A percentile compares a stretch with the other conserved stretches of the same genome.
phyloP scores from a whole-genome alignment of 2,888 invertebrate genomes.

The Malacosoma neustria region DNA sequence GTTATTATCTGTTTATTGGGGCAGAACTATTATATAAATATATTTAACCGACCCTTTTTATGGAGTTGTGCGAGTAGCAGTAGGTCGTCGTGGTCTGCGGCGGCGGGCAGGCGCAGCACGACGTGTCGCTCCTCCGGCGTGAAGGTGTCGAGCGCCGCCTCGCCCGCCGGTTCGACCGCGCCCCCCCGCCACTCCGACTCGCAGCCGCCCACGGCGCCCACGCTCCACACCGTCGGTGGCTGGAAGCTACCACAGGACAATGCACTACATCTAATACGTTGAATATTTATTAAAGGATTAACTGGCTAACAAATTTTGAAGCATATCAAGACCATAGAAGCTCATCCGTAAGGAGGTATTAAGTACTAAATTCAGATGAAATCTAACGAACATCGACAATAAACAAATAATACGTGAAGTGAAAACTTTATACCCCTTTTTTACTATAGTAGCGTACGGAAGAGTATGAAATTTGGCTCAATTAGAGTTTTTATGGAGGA shows the following conservation, averaged over 20 bases:
- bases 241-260: constrained; percentile 42
- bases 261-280: no score
- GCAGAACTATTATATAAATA: no score
- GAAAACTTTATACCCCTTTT: no score
- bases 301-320: no score
- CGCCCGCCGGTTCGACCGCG: constrained; percentile 31
- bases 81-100: constrained; percentile 83
- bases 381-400: neutral
- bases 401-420: no score
- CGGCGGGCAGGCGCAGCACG: constrained; percentile 82
- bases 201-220: constrained; percentile 45
- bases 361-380: neutral
- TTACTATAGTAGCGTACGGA: no score
- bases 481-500: no score
- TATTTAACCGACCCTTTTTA: constrained; percentile 67
- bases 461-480: no score
- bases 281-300: no score
- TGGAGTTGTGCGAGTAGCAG: constrained; percentile 79
- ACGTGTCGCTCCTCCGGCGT: constrained; percentile 78
- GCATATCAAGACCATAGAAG: neutral
- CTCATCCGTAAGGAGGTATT: neutral
- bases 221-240: constrained; percentile 59
- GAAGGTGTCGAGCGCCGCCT: constrained; percentile 75
- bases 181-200: constrained; percentile 44
- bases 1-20: no score